These are phyloP conservation scores for Burhinus oedicnemus DNA, from an alignment of 2,113 vertebrate genomes.

Conservation along the genomic window DNA sequence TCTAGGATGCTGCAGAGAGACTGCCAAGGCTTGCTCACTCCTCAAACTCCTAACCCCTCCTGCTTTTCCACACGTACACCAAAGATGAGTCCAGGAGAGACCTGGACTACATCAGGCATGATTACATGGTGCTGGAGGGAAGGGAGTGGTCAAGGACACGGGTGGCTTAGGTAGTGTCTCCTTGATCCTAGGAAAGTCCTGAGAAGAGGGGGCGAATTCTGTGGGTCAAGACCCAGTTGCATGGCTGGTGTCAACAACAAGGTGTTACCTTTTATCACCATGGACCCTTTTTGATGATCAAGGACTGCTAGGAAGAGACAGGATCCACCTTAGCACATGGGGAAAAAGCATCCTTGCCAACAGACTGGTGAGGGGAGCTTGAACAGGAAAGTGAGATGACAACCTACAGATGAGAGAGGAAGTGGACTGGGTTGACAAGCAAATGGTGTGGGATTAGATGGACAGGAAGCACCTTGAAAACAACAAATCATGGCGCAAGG, in stretches of 20 bases:
- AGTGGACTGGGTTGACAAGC: background rate
- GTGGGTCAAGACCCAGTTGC: background rate
- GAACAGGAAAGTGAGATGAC: background rate
- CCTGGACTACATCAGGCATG: background rate
- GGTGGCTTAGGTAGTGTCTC: background rate
- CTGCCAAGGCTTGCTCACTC: background rate
- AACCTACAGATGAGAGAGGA: fast-evolving
- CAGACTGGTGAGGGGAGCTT: background rate
- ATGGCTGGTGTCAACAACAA: background rate
- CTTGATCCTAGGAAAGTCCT: no score
- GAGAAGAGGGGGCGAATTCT: background rate
- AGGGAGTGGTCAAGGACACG: background rate
- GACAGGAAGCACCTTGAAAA: background rate
- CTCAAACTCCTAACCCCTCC: background rate
- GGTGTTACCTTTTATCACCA: background rate
- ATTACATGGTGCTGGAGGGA: background rate
- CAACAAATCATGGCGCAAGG: background rate
- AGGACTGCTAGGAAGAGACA: background rate
- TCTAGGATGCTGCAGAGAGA: background rate
- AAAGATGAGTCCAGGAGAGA: background rate
- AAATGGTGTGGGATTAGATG: background rate
- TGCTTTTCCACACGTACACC: background rate
- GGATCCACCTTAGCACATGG: background rate
- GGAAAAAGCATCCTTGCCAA: background rate
- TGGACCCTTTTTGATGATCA: background rate